Evolutionary conservation across 1,140 invertebrate genomes (phyloP).

Genomic region (Drosophila nigrodunni): DNA sequence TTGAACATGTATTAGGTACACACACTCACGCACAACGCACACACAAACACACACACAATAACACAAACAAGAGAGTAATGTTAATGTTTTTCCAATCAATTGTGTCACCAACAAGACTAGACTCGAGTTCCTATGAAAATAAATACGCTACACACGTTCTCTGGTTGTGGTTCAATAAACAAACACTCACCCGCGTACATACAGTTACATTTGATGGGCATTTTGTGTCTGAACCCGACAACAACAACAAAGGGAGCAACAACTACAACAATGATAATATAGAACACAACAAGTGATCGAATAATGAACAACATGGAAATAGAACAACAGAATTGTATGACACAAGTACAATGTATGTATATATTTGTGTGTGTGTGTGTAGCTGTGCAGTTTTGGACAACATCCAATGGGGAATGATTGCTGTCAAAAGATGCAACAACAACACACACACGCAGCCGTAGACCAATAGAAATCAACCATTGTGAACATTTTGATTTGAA

Average conservation of each 20-base stretch:
- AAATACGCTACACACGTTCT: constrained; percentile 43
- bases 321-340: constrained; percentile 4
- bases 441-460: background rate
- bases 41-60: constrained; percentile 13
- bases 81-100: constrained; percentile 77
- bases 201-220: constrained; percentile 57
- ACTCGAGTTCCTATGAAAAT: constrained; percentile 50
- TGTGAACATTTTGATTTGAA: background rate
- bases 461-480: background rate
- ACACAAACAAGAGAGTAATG: constrained; percentile 39
- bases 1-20: constrained; percentile 49
- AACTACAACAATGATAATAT: constrained; percentile 42
- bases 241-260: constrained; percentile 27
- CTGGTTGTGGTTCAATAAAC: constrained; percentile 20
- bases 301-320: constrained; percentile 29
- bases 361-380: background rate
- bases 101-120: constrained; percentile 58
- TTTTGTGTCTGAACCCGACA: constrained; percentile 52
- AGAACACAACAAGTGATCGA: constrained; percentile 36
- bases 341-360: constrained; percentile 5
- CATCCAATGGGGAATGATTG: background rate
- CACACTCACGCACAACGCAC: constrained; percentile 20
- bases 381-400: constrained; percentile 7
- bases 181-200: constrained; percentile 16
- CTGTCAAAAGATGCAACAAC: background rate